These are phyloP conservation scores for Cetoscarus ocellatus DNA, from an alignment of 2,797 vertebrate species.

Conservation along the genomic window DNA sequence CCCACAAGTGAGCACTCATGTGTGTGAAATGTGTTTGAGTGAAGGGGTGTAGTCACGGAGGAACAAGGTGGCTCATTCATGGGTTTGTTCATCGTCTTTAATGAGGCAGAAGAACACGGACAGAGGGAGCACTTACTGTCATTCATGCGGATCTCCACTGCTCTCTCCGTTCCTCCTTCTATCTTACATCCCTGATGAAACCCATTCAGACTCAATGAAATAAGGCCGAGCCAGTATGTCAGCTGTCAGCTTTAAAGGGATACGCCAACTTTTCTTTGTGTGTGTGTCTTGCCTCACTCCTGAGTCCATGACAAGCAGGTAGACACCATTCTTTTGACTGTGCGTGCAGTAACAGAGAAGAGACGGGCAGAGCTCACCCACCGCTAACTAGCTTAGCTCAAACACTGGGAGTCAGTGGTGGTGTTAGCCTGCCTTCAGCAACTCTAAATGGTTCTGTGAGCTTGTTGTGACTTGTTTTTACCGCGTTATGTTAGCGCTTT, in stretches of 20 bases:
- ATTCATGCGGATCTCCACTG: background rate
- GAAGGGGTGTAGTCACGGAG: slow-evolving; percentile 22
- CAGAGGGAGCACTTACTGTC: background rate
- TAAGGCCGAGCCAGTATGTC: background rate
- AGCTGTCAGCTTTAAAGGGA: background rate
- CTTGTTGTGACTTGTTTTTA: too few species aligned
- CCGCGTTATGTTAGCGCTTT: too few species aligned
- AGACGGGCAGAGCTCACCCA: too few species aligned
- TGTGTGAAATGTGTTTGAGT: slow-evolving; percentile 15
- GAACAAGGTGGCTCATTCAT: slow-evolving; percentile 8
- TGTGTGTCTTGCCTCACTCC: too few species aligned
- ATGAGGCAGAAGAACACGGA: slow-evolving; percentile 21
- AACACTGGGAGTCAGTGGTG: too few species aligned
- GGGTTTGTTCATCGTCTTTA: slow-evolving; percentile 27
- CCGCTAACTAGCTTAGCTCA: too few species aligned
- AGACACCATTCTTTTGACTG: too few species aligned
- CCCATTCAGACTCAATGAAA: background rate
- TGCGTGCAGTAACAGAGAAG: too few species aligned
- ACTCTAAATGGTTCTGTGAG: too few species aligned
- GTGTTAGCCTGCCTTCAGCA: too few species aligned
- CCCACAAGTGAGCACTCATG: slow-evolving; percentile 17
- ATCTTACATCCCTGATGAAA: background rate
- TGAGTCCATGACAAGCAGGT: too few species aligned
- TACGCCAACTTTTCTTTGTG: too few species aligned
- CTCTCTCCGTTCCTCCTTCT: background rate